Conservation (phyloP, 2,797 vertebrate species). For the Sitta carolinensis region DNA sequence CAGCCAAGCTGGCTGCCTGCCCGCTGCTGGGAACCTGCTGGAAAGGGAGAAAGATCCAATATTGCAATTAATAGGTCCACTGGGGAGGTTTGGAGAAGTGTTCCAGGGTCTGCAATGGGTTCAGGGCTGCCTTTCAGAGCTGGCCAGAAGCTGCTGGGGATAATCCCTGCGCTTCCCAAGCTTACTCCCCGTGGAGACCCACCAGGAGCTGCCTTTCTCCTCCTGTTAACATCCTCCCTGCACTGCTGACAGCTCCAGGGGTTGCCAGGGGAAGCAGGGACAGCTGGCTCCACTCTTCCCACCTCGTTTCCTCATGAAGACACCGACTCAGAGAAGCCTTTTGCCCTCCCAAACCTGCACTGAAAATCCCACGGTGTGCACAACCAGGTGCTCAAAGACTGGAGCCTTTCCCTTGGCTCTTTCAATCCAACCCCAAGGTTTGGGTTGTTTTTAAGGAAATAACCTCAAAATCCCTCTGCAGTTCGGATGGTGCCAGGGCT, state of each 20-base stretch:
- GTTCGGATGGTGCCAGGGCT: background rate
- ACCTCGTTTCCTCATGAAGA: background rate
- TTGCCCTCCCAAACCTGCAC: rapidly evolving
- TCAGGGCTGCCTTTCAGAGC: background rate
- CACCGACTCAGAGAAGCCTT: background rate
- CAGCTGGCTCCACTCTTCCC: background rate
- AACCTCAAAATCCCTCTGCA: background rate
- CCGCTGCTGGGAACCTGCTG: conserved; percentile 36
- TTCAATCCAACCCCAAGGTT: rapidly evolving
- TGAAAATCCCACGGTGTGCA: rapidly evolving
- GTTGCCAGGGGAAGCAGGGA: background rate
- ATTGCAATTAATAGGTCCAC: background rate
- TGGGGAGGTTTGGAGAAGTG: background rate
- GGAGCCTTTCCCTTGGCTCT: background rate
- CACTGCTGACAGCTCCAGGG: background rate
- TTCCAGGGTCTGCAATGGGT: background rate
- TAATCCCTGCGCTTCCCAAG: background rate
- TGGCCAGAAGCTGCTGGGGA: background rate
- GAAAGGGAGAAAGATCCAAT: background rate
- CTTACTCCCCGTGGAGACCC: rapidly evolving
- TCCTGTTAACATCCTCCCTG: background rate
- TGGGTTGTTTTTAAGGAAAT: background rate
- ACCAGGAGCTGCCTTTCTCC: background rate
- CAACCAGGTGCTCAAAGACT: background rate
- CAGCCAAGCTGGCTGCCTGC: conserved; percentile 13